Conservation (phyloP, 1,140 invertebrate species). For the Ceratina australensis region DNA sequence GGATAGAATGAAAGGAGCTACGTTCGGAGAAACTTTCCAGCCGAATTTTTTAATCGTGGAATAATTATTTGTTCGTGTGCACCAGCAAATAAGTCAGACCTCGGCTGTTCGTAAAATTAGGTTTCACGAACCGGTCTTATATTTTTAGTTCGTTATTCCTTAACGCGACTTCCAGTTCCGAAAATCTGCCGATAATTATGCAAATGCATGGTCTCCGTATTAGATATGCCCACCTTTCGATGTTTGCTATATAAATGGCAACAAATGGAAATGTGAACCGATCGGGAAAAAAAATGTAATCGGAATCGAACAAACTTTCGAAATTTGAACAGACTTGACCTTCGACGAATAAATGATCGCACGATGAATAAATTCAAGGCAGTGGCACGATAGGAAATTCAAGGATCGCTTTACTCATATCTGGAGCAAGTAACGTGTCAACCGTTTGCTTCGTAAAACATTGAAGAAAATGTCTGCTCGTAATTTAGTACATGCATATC, state of each 20-base stretch:
- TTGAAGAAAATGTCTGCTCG: background rate
- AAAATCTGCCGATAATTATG: background rate
- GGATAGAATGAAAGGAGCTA: too few species aligned
- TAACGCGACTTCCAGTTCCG: too few species aligned
- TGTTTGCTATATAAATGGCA: background rate
- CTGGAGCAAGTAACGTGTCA: conserved; percentile 8
- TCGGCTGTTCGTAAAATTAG: background rate
- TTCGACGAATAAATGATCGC: conserved; percentile 6
- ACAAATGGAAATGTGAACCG: background rate
- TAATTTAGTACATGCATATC: background rate
- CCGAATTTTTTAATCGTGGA: background rate
- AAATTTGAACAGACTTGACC: conserved; percentile 12
- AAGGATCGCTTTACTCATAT: conserved; percentile 29
- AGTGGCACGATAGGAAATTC: background rate
- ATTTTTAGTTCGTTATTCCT: background rate
- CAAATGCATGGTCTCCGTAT: background rate
- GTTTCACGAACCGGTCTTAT: background rate
- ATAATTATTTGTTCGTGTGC: background rate
- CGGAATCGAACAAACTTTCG: background rate
- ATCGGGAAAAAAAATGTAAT: background rate
- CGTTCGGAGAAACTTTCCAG: too few species aligned
- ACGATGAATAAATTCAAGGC: conserved; percentile 40
- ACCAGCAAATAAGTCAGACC: background rate
- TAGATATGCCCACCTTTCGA: too few species aligned
- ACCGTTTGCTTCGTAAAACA: conserved; percentile 1